Evolutionary conservation across 2,797 vertebrate species (phyloP), one percentile per base, ranked within the genome.

Genomic region (Aeoliscus strigatus): DNA sequence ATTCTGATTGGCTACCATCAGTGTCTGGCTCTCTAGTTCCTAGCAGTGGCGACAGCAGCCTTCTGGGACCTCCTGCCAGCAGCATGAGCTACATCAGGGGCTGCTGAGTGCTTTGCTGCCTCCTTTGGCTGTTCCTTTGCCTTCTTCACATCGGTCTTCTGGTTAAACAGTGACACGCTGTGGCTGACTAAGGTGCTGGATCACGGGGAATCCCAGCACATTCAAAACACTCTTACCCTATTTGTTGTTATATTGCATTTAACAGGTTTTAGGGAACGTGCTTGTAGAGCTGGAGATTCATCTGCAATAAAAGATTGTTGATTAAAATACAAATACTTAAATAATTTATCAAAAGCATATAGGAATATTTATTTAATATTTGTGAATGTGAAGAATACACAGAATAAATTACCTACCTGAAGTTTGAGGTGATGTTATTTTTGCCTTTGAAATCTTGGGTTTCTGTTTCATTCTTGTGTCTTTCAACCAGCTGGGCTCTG

Each of bases 401-500:
- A 18, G 27, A 16, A 30, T 27, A 14, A 33, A 34, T 26, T 23
- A 3, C 76, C 7, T 82, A 88, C 86, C 57, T 51, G 75, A 67
- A 28, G 35, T 24, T 24, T 63, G 46, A 12, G 38, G 27, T 14
- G 61, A 32, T 4, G 17, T 14, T 27, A 31, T 28, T 60, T 36
- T 67, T 4, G 60, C 27, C 27, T n/a, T n/a, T n/a, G n/a, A n/a
- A n/a, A n/a, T n/a, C n/a, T n/a, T n/a, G n/a, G n/a, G n/a, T n/a
- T n/a, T n/a, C n/a, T n/a, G 45, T 64, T 87, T 92, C 59, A 67
- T 83, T 53, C 56, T 82, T 1, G 91, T 86, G 31, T 92, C 87
- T 27, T 39, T 88, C 7, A 96, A 75, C 96, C 94, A 97, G 82
- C 84, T 91, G 55, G 90, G 81, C 33, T 96, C 93, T 14, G 63